Conservation (phyloP, 2,797 vertebrate genomes). For the Salarias fasciatus region DNA sequence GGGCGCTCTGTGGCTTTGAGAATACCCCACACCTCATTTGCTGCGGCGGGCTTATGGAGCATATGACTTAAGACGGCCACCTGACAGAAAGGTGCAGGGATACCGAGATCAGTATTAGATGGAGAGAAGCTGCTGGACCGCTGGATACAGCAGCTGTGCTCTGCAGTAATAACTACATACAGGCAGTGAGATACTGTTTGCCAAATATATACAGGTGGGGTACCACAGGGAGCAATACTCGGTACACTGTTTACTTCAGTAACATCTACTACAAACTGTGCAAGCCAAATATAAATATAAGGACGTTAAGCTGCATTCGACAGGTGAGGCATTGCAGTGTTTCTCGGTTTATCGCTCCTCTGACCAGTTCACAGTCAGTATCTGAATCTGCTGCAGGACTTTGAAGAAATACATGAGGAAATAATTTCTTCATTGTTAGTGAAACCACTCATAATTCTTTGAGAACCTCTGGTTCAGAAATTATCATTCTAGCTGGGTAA, state of each 20-base stretch:
- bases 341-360: no score
- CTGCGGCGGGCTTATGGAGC: constrained; percentile 47
- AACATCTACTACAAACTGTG: neutral
- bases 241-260: neutral
- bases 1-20: constrained; percentile 57
- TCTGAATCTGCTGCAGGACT: no score
- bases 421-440: no score
- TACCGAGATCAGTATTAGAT: no score
- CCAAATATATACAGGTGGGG: constrained; percentile 5
- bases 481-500: no score
- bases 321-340: no score
- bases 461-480: no score
- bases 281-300: no score
- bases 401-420: no score
- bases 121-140: neutral
- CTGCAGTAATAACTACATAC: neutral
- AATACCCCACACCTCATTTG: constrained; percentile 51
- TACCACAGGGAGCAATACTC: constrained; percentile 12
- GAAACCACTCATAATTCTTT: no score
- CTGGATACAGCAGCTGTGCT: neutral
- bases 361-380: no score
- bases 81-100: constrained; percentile 21
- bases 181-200: neutral
- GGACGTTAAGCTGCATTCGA: no score
- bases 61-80: constrained; percentile 46